Base-by-base conservation (phyloP, 2,888 invertebrate species). In the Lithophane leautieri region DNA sequence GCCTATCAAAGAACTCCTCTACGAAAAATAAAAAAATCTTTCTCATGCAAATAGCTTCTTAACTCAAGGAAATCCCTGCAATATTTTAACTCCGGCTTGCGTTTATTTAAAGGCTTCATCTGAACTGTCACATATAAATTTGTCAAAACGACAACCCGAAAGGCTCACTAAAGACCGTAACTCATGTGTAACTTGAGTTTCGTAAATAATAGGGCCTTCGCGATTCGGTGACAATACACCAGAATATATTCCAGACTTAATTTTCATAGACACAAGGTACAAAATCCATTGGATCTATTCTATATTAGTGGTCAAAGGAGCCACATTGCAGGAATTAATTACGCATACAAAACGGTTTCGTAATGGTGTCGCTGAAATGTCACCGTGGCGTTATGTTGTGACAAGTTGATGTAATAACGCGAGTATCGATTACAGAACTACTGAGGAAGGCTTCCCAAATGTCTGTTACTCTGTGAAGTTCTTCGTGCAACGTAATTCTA, bases 271-370 rank as follows among this genome's bases (percentile, higher is more conserved):
- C 42, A 79, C 86, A 83, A 80, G 88, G 89, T 89, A 67, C 79
- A 81, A 88, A 88, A 90, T 81, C 77, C 72, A 68, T 82, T 86
- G 78, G 76, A 3, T 12, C 42, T 56, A 69, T 22, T 42, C 58
- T 76, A 78, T 80, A 84, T 86, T 89, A 90, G 89, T 90, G 89
- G 87, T 88, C 87, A 89, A 86, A 87, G 86, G 78, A 86, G 89
- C 88, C 87, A 89, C 85, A 84, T 85, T 91, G 91, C 91, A 89
- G 89, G 89, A 92, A 93, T 93, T 93, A 93, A 94, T 94, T 93
- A 93, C 90, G 91, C 92, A 91, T 91, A 93, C 91, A 90, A 93
- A 92, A 91, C 91, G 92, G 89, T 86, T 74, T 78, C 63, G 85
- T 87, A 88, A 91, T 90, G 87, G 89, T 84, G 90, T 86, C 87